Conservation (phyloP, 2,888 invertebrate species). For the Drosophila pseudotakahashii region DNA sequence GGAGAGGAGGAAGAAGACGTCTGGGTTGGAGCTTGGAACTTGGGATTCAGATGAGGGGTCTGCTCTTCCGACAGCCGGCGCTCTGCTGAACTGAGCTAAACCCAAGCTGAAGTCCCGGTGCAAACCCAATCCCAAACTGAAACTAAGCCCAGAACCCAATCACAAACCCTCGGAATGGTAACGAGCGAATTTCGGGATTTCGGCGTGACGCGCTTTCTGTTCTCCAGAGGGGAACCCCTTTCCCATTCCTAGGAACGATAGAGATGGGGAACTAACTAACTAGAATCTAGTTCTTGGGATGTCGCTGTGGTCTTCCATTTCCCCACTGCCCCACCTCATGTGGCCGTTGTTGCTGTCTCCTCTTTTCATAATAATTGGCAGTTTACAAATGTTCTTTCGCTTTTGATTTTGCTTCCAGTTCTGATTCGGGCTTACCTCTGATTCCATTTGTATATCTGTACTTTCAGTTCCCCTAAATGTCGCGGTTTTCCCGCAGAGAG, state of each 20-base stretch:
- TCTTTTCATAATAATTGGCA: conserved; percentile 75
- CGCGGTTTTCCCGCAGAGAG: conserved; percentile 48
- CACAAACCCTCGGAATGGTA: conserved; percentile 63
- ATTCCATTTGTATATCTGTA: conserved; percentile 32
- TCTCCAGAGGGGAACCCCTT: conserved; percentile 33
- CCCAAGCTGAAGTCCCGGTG: conserved; percentile 16
- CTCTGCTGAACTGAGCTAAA: conserved; percentile 48
- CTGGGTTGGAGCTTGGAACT: conserved; percentile 1
- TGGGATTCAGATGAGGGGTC: conserved; percentile 24
- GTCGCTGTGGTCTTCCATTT: conserved; percentile 54
- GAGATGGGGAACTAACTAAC: conserved; percentile 24
- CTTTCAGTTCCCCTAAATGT: conserved; percentile 36
- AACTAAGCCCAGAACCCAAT: conserved; percentile 15
- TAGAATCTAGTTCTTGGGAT: conserved; percentile 52
- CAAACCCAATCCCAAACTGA: conserved; percentile 4
- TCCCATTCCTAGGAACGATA: not conserved
- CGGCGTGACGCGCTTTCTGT: conserved; percentile 75
- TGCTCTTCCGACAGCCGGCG: conserved; percentile 67
- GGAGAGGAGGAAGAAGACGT: conserved; percentile 37
- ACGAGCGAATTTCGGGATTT: conserved; percentile 73
- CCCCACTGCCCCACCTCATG: conserved; percentile 13
- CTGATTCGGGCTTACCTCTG: conserved; percentile 7
- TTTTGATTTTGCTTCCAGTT: conserved; percentile 60
- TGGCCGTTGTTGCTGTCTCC: conserved; percentile 47
- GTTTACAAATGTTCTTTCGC: conserved; percentile 74